Evolutionary conservation across 2,113 vertebrate species (phyloP), one percentile per base, ranked within the genome.

Genomic region (Procapra przewalskii): DNA sequence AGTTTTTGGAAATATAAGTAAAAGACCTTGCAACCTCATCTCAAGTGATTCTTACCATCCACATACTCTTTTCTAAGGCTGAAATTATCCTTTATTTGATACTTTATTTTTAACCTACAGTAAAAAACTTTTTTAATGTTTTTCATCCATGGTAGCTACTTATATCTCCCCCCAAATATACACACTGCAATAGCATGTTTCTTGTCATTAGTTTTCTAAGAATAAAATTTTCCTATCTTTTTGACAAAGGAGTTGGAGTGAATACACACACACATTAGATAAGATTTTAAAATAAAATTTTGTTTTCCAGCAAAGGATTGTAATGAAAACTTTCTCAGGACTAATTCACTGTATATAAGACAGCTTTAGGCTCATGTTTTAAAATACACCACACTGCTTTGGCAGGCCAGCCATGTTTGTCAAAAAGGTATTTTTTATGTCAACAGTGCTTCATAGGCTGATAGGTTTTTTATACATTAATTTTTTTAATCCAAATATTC

Each of bases 341-440:
- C 67, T 80, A 94, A 95, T 64, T 98, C 86, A 71, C 80, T 94
- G 67, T 93, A 90, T 92, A 95, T 97, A 96, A 95, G 96, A 97
- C 79, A 90, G 89, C 80, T 97, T 97, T 84, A 77, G 77, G 80
- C 93, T 95, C n/a, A 86, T 97, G 96, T 98, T 98, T 98, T 97
- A 97, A 97, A 97, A 91, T 95, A 94, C 48, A 80, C 86, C 90
- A 91, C 97, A 94, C 88, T 82, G 31, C 81, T 98, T 97, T 98
- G 98, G 98, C 97, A 97, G 91, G 79, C 85, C 81, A 93, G 31
- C 40, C 94, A 57, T 98, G 98, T 97, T 98, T 98, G 94, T 98
- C 93, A 96, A 97, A 98, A 98, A 97, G 97, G 97, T 97, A 98
- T 98, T 98, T 98, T 98, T 97, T 98, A 82, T 98, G 86, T 98